Conservation (phyloP, 2,888 invertebrate species). For the Prosapia bicincta region DNA sequence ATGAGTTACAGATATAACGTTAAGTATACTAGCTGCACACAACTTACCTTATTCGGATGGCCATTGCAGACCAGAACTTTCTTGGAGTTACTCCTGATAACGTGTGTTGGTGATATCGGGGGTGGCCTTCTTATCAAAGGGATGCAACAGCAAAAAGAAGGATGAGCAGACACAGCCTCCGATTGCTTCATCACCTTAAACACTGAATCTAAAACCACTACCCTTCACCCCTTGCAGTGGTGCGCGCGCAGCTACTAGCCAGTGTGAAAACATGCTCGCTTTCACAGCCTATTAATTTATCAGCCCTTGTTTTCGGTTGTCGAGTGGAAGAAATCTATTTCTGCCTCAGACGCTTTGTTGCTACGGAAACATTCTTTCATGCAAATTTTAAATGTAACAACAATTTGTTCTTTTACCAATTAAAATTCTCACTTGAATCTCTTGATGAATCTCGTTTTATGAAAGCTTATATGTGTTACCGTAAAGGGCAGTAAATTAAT, state of each 20-base stretch:
- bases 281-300: slow-evolving; percentile 2
- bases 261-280: background rate
- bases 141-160: background rate
- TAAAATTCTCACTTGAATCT: no score
- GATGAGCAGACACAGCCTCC: background rate
- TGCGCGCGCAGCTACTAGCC: background rate
- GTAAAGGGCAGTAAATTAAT: no score
- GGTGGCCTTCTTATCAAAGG: background rate
- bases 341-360: no score
- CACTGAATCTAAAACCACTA: background rate
- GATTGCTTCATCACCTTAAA: background rate
- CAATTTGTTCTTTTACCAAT: no score
- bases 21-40: no score
- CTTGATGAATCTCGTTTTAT: no score
- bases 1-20: no score
- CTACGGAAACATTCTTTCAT: no score
- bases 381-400: no score
- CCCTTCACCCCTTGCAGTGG: background rate
- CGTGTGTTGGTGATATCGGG: background rate
- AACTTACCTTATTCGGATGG: background rate
- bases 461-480: no score
- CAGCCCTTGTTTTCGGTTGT: background rate
- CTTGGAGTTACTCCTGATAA: background rate
- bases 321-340: background rate
- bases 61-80: background rate